These are phyloP conservation scores for Oryctes rhinoceros DNA, from an alignment of 1,140 invertebrate species.

Conservation along the genomic window DNA sequence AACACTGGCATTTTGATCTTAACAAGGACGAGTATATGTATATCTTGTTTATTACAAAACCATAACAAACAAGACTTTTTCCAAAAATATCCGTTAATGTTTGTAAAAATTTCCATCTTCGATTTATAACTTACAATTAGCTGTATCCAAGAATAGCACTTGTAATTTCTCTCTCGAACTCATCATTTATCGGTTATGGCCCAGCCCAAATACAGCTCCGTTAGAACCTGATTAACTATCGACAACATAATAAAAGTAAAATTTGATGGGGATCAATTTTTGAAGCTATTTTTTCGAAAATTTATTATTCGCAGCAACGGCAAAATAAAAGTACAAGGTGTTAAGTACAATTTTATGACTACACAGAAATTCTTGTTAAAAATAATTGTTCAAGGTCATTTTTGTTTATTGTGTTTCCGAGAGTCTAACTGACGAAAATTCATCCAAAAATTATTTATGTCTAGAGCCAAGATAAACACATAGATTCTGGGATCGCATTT, in stretches of 20 bases:
- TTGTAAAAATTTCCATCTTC: too few species aligned
- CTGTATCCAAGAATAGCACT: too few species aligned
- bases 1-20: too few species aligned
- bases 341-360: constrained; percentile 14
- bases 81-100: constrained; percentile 16
- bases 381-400: constrained; percentile 31
- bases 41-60: not conserved
- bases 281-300: not conserved
- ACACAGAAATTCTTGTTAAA: constrained; percentile 29
- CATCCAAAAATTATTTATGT: constrained; percentile 36
- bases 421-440: constrained; percentile 31
- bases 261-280: too few species aligned
- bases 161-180: too few species aligned
- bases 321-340: not conserved
- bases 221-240: too few species aligned
- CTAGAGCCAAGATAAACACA: constrained; percentile 21
- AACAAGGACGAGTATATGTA: too few species aligned
- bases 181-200: too few species aligned
- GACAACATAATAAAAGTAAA: not conserved
- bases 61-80: not conserved
- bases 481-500: not conserved
- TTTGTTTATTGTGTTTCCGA: constrained; percentile 33
- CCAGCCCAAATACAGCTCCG: too few species aligned
- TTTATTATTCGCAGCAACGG: not conserved
- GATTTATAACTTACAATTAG: too few species aligned